Evolutionary conservation across 2,113 vertebrate species (phyloP).

Genomic region (Sciurus niger): DNA sequence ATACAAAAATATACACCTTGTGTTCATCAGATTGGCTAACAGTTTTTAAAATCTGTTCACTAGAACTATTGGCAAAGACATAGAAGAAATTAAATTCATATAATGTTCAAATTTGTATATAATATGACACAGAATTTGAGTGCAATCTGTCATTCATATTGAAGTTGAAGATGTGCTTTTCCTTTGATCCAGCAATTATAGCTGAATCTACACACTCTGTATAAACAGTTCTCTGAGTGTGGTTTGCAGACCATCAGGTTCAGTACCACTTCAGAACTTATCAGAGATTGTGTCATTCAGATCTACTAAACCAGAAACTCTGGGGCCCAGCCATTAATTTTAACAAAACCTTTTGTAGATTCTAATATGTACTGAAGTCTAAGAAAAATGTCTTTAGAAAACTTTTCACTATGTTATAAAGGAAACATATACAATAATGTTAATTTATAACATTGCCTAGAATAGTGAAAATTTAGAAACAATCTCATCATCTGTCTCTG

Average conservation of each 20-base stretch:
- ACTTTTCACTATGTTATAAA: not conserved
- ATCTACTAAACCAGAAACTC: not conserved
- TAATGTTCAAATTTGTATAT: not conserved
- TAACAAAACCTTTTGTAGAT: not conserved
- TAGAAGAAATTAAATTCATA: not conserved
- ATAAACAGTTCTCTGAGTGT: not conserved
- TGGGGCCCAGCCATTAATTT: not conserved
- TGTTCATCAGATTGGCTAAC: not conserved
- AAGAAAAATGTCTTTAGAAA: not conserved
- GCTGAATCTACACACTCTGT: not conserved
- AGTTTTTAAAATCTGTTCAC: not conserved
- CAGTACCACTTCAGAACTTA: not conserved
- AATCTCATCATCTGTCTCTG: not conserved
- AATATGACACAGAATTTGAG: not conserved
- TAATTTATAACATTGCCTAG: not conserved
- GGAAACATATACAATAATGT: not conserved
- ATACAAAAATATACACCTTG: not conserved
- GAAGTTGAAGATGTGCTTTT: not conserved
- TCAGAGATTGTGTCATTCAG: not conserved
- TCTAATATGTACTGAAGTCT: not conserved
- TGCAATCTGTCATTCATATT: not conserved
- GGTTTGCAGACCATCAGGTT: not conserved
- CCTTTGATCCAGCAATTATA: not conserved
- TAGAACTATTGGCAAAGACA: not conserved
- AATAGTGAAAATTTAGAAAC: not conserved